Evolutionary conservation across 2,797 vertebrate species (phyloP).

Genomic region (Hoplostethus atlanticus): DNA sequence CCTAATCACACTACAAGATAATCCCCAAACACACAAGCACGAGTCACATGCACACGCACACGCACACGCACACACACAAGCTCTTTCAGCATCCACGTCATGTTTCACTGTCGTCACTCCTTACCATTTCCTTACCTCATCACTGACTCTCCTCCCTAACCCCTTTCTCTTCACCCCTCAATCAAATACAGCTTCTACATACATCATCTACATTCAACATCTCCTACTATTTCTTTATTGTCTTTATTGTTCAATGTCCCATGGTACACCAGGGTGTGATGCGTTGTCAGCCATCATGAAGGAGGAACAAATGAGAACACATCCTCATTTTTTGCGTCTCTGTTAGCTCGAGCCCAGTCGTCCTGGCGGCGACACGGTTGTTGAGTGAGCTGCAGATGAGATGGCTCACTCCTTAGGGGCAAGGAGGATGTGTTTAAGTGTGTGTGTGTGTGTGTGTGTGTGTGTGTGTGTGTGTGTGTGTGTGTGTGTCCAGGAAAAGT

Average conservation of each 20-base stretch:
- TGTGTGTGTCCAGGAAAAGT: slow-evolving; percentile 4
- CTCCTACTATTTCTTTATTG: neutral
- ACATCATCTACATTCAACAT: neutral
- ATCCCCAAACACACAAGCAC: slow-evolving; percentile 46
- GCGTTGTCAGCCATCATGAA: neutral
- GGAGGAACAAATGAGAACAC: neutral
- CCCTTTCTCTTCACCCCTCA: neutral
- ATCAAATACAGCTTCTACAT: neutral
- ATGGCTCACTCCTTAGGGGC: too few relatives aligned
- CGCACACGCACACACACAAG: neutral
- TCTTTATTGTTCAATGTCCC: neutral
- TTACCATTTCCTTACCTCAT: slow-evolving; percentile 15
- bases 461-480: neutral
- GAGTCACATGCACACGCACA: too few relatives aligned
- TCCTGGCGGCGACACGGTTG: neutral
- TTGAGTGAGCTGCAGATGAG: neutral
- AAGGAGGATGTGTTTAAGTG: too few relatives aligned
- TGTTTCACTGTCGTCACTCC: slow-evolving; percentile 26
- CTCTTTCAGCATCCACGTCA: slow-evolving; percentile 37
- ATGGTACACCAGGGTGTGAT: too few relatives aligned
- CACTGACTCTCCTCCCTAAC: neutral
- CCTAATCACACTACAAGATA: slow-evolving; percentile 60
- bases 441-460: too few relatives aligned
- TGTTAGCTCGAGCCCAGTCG: neutral
- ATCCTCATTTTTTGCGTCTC: neutral